These are phyloP conservation scores for Dipus sagitta DNA, from an alignment of 2,797 vertebrate genomes.

Conservation along the genomic window DNA sequence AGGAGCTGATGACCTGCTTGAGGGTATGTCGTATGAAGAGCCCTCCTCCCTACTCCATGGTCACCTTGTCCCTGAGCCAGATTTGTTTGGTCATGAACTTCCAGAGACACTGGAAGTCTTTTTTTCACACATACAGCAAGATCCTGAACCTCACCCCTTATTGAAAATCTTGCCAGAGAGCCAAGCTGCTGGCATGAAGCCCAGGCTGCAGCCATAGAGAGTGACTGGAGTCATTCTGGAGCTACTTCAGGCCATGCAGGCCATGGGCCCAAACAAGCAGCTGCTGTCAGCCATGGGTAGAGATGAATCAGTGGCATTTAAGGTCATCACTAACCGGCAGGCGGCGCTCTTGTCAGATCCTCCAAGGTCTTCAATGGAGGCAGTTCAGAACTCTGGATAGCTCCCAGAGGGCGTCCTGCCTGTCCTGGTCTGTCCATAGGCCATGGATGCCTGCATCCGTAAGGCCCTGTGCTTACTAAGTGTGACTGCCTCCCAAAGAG, in stretches of 20 bases:
- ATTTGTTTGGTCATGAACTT: constrained; percentile 34
- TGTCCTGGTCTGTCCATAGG: background rate
- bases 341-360: background rate
- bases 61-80: constrained; percentile 57
- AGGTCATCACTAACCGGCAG: constrained; percentile 28
- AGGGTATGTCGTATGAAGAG: constrained; percentile 27
- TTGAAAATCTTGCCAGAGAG: constrained; percentile 61
- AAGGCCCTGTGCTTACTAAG: constrained; percentile 31
- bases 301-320: constrained; percentile 45
- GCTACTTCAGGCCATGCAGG: constrained; percentile 19
- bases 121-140: constrained; percentile 33
- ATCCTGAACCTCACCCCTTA: constrained; percentile 52
- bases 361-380: constrained; percentile 10
- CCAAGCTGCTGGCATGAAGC: constrained; percentile 41
- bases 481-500: constrained; percentile 42
- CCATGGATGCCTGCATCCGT: background rate
- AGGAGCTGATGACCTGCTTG: constrained; percentile 15
- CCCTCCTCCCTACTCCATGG: background rate
- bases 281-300: constrained; percentile 25
- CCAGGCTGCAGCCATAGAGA: constrained; percentile 27
- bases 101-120: background rate
- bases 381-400: constrained; percentile 81
- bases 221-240: constrained; percentile 51
- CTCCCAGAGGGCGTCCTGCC: background rate
- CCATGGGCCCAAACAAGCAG: constrained; percentile 27